These are phyloP conservation scores for Hyperoplus lanceolatus DNA, from an alignment of 2,797 vertebrate species.

Conservation along the genomic window DNA sequence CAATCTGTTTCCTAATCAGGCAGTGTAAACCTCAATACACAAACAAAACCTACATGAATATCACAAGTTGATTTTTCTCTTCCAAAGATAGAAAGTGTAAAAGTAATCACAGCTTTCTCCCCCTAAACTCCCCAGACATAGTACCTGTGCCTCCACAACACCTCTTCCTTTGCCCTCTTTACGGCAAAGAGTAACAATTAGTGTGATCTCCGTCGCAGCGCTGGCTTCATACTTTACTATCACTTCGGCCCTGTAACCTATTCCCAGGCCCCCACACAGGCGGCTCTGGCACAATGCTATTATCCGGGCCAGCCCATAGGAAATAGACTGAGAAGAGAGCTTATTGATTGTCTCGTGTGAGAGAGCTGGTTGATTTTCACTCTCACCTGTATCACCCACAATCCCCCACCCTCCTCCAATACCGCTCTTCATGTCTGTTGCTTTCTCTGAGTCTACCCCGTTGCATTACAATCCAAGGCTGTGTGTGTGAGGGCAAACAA, in stretches of 20 bases:
- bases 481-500: conserved; percentile 11
- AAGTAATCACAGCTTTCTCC: conserved; percentile 8
- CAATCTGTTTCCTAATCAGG: neutral
- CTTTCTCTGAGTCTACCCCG: conserved; percentile 39
- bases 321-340: conserved; percentile 77
- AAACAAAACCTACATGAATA: neutral
- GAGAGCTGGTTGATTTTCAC: conserved; percentile 73
- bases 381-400: conserved; percentile 66
- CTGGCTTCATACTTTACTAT: conserved; percentile 63
- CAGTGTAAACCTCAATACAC: neutral
- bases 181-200: conserved; percentile 78
- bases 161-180: conserved; percentile 60
- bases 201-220: conserved; percentile 50
- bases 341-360: conserved; percentile 79
- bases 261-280: conserved; percentile 62
- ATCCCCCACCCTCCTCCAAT: neutral
- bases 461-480: conserved; percentile 46
- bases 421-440: conserved; percentile 46
- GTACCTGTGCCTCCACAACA: conserved; percentile 17
- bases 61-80: neutral
- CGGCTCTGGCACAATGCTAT: conserved; percentile 71
- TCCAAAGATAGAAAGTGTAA: neutral
- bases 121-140: conserved; percentile 30
- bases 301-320: conserved; percentile 76
- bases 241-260: conserved; percentile 55